A percentile compares a stretch with the other conserved stretches of the same genome.
phyloP scores from a whole-genome alignment of 1,140 invertebrate species.

The Drosophila ercepeae region DNA sequence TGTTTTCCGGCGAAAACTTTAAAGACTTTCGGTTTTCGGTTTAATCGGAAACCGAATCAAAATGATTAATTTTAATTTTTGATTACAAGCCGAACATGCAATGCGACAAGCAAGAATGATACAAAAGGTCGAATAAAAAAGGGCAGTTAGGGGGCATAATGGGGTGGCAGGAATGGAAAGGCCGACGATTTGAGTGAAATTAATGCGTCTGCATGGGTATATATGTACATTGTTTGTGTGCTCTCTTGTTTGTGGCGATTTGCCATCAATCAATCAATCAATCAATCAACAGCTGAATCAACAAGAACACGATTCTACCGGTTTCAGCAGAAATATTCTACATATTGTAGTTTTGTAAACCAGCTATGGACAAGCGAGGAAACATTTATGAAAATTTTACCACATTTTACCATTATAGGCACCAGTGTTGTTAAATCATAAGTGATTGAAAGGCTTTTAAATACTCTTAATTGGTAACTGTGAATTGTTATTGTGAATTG shows the following conservation, averaged over 20 bases:
- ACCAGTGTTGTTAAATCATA: not conserved
- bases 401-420: too few species aligned
- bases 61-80: conserved; percentile 67
- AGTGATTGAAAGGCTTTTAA: not conserved
- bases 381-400: too few species aligned
- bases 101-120: conserved; percentile 9
- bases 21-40: not conserved
- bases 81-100: conserved; percentile 61
- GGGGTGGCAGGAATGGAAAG: not conserved
- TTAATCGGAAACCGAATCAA: not conserved
- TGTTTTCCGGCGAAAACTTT: not conserved
- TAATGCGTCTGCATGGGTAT: conserved; percentile 23
- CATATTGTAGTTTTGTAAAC: not conserved
- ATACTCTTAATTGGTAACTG: too few species aligned
- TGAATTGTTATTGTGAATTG: too few species aligned
- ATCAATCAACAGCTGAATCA: conserved; percentile 43
- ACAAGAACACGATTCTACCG: conserved; percentile 17
- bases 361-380: not conserved
- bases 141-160: not conserved
- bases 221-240: conserved; percentile 28
- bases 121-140: not conserved
- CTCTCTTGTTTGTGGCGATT: conserved; percentile 50
- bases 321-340: conserved; percentile 14
- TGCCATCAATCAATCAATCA: conserved; percentile 59
- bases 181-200: conserved; percentile 22